These are phyloP conservation scores for Aphis craccivora DNA, from an alignment of 1,140 invertebrate species.

Conservation along the genomic window DNA sequence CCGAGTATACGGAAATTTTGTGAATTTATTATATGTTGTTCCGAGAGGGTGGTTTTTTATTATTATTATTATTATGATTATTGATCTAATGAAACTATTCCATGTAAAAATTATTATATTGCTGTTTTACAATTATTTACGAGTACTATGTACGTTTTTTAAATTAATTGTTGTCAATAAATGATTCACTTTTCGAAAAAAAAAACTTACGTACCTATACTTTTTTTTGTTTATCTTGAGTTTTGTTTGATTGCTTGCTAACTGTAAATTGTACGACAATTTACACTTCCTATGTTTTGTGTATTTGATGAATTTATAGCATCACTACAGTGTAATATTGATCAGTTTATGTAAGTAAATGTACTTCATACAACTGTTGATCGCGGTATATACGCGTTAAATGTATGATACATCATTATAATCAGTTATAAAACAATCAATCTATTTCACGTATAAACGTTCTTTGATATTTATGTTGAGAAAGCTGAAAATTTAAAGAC, in stretches of 20 bases:
- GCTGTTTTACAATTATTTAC: constrained; percentile 23
- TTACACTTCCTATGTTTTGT: neutral
- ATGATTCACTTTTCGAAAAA: neutral
- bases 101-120: neutral
- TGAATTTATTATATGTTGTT: constrained; percentile 46
- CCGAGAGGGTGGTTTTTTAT: neutral
- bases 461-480: neutral
- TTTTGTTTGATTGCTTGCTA: neutral
- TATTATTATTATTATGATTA: neutral
- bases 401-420: neutral
- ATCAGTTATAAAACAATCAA: neutral
- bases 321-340: neutral
- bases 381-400: neutral
- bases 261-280: neutral
- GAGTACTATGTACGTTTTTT: neutral
- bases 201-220: neutral
- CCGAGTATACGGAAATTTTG: constrained; percentile 28
- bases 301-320: neutral
- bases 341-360: neutral
- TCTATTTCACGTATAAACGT: neutral
- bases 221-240: neutral
- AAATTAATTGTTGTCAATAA: neutral
- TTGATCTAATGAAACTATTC: constrained; percentile 20
- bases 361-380: neutral
- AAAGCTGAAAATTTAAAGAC: neutral